Base-by-base conservation (phyloP, 2,797 vertebrate genomes). In the Myotis daubentonii region DNA sequence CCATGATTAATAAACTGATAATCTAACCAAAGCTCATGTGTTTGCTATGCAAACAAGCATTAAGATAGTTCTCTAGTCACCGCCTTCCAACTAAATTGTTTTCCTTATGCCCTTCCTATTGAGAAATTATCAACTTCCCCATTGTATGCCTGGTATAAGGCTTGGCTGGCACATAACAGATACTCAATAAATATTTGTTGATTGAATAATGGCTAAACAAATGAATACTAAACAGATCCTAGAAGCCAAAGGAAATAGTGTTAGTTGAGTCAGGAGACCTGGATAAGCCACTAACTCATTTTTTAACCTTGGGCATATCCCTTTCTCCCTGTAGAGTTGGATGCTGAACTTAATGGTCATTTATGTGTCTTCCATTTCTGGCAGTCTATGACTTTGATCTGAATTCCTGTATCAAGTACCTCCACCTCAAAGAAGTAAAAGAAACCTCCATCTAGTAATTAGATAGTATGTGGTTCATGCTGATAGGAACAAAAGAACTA, bases 31-130 rank as follows among this genome's bases (percentile, higher is more conserved):
- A 96, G 81, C 25, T 88, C 76, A 75, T 66, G 23, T n/a, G 41
- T 66, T 91, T 91, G 38, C 55, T 91, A 83, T 87, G 41, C 60
- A 92, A 97, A 22, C 23, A 91, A 94, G 38, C 74, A 88, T 92
- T 20, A 78, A 88, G 57, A 66, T 51, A 94, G 62, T 80, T 38
- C 53, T 92, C 57, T 93, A 93, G 87, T 90, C 74, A 91, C 70
- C 44, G 88, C 79, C 51, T 86, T 96, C 86, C 51, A 96, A 90
- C 55, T 10, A 96, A 94, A 94, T 95, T 94, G 55, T 53, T 97
- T 95, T 90, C 17, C 41, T 74, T 95, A 82, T 94, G 49, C n/a
- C 25, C 11, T 84, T 92, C 30, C 55, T 96, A 75, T 92, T 96
- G 74, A 95, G 75, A 94, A 97, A 92, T 57, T 86, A 81, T 91